Evolutionary conservation across 2,888 invertebrate genomes (phyloP).

Genomic region (Drosophila anomelani): DNA sequence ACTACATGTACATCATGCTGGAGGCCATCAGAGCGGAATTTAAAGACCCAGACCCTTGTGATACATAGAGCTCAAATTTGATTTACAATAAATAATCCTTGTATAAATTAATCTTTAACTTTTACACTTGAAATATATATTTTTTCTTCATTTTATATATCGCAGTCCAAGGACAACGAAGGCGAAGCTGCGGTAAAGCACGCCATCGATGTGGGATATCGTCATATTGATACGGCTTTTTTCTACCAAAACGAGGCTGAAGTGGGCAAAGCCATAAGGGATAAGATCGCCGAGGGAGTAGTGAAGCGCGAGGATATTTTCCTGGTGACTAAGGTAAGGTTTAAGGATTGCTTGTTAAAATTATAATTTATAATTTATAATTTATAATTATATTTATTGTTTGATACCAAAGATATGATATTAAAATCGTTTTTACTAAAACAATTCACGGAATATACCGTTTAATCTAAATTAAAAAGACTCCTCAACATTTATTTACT

Average conservation of each 20-base stretch:
- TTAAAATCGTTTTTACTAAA: background rate
- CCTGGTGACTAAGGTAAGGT: conserved; percentile 86
- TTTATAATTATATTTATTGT: background rate
- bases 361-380: background rate
- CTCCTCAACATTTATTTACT: no score
- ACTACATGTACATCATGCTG: conserved; percentile 36
- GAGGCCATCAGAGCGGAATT: conserved; percentile 40
- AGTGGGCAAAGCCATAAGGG: conserved; percentile 88
- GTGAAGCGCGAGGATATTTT: conserved; percentile 89
- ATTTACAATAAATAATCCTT: background rate
- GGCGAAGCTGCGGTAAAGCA: conserved; percentile 88
- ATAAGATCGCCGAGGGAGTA: conserved; percentile 88
- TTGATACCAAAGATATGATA: background rate
- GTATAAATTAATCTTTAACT: background rate
- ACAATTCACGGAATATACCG: no score
- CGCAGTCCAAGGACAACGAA: conserved; percentile 88
- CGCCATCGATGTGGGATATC: conserved; percentile 90
- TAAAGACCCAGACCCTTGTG: background rate
- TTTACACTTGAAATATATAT: background rate
- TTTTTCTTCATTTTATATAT: conserved; percentile 27
- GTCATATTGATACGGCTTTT: conserved; percentile 88
- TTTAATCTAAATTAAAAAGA: no score
- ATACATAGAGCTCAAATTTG: background rate
- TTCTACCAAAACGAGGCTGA: conserved; percentile 89
- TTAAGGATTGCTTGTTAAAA: background rate